Evolutionary conservation across 2,797 vertebrate genomes (phyloP), one percentile per base, ranked within the genome.

Genomic region (Pseudotriccus pelzelni): DNA sequence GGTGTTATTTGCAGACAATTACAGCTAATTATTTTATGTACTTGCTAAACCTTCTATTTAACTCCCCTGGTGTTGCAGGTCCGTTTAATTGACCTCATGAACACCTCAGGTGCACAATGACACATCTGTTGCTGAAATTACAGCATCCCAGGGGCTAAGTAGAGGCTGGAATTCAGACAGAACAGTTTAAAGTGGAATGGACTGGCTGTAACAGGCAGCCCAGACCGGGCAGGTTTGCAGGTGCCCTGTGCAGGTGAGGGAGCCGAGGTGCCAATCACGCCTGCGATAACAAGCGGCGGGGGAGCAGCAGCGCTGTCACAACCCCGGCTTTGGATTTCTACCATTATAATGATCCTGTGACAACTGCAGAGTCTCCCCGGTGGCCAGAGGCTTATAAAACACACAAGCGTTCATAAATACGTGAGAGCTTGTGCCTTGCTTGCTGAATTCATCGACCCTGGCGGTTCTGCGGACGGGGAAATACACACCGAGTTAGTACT

Each of bases 271-370:
- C 73, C 91, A 60, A 34, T 72, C 87, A 56, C 21, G 0, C 37
- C 5, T 0, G 25, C 47, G 41, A 30, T n/a, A 25, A 36, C n/a
- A 10, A 81, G 84, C 1, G 0, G 17, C 6, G 0, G 23, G 82
- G 60, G 56, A 92, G 36, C 56, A 56, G 64, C 68, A 52, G 10
- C 0, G 0, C 56, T 55, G 66, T 60, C 74, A 84, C 62, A 66
- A n/a, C 63, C 46, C 14, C 1, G 4, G 21, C 16, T 44, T 39
- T 27, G 70, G 5, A 27, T 44, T 86, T 46, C 66, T 70, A 52
- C 62, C 73, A 14, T 37, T 63, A 32, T 27, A n/a, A 86, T 5
- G 43, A 60, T 30, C 69, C 79, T 77, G 58, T 41, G 85, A 68
- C 82, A 79, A 39, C 66, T 43, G 34, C 41, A 63, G 12, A 50